Conservation (phyloP, 2,888 invertebrate genomes). For the Ceraclea dissimilis region DNA sequence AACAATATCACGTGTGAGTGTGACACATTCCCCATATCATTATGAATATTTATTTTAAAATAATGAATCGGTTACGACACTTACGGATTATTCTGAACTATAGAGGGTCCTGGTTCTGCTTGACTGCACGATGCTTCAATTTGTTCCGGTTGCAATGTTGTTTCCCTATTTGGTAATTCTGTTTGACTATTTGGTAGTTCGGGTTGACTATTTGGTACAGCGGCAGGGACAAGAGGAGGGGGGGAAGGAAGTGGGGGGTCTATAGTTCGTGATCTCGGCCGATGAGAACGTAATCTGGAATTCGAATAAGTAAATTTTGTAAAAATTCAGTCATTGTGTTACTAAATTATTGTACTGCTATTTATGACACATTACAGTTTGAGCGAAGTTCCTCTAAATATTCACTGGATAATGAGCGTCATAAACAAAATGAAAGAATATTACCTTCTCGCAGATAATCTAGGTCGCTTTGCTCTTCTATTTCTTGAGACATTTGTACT, state of each 20-base stretch:
- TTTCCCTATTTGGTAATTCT: not conserved
- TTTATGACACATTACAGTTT: too few species aligned
- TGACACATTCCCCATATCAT: not conserved
- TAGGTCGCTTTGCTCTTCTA: not conserved
- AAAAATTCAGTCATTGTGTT: too few species aligned
- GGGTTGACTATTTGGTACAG: not conserved
- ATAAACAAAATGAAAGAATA: too few species aligned
- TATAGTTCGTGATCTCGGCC: conserved; percentile 29
- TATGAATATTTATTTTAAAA: not conserved
- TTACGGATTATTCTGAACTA: not conserved
- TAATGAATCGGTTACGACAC: not conserved
- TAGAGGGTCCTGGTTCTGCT: not conserved
- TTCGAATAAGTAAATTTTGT: too few species aligned
- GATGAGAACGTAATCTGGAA: conserved; percentile 42
- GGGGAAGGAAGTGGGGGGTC: conserved; percentile 20
- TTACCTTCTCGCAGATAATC: conserved; percentile 3
- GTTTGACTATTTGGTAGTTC: not conserved
- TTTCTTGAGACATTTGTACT: not conserved
- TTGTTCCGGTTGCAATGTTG: not conserved
- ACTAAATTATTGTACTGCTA: too few species aligned
- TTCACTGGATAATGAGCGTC: too few species aligned
- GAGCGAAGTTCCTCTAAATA: too few species aligned
- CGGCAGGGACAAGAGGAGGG: conserved; percentile 3
- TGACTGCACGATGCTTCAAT: not conserved
- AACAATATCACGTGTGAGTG: not conserved